A percentile compares a stretch with the other conserved stretches of the same genome.
These are phyloP conservation scores for Dinocampus coccinellae DNA, from an alignment of 2,888 invertebrate species.

Conservation along the genomic window DNA sequence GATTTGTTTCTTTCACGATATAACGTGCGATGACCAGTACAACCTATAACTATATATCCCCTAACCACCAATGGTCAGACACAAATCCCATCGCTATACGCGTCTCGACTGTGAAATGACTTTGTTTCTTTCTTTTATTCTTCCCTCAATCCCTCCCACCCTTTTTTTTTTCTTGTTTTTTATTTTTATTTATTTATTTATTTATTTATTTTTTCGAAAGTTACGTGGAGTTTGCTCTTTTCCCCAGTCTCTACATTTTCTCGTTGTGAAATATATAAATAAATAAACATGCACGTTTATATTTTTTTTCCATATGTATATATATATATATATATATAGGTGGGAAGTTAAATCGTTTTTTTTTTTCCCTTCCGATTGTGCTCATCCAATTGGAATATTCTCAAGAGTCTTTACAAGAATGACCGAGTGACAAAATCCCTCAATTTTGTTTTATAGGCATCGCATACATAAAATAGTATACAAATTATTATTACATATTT, in stretches of 20 bases:
- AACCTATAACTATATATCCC: neutral
- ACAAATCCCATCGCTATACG: constrained; percentile 59
- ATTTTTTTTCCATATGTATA: constrained; percentile 12
- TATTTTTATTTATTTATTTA: too few species aligned
- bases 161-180: too few species aligned
- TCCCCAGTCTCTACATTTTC: too few species aligned
- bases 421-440: constrained; percentile 4
- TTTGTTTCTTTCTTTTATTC: neutral
- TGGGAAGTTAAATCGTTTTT: constrained; percentile 13
- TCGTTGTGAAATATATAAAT: constrained; percentile 42
- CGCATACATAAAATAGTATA: neutral
- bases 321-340: constrained; percentile 15
- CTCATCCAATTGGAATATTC: neutral
- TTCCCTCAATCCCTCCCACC: constrained; percentile 40
- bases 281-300: constrained; percentile 29
- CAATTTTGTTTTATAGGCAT: constrained; percentile 22
- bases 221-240: too few species aligned
- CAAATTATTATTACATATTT: too few species aligned
- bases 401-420: neutral
- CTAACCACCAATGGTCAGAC: constrained; percentile 43
- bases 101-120: constrained; percentile 65
- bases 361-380: too few species aligned
- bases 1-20: constrained; percentile 41
- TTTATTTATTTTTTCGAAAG: too few species aligned
- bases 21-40: neutral